These are phyloP conservation scores for Mizuhopecten yessoensis DNA, from an alignment of 1,140 invertebrate genomes.

Conservation along the genomic window DNA sequence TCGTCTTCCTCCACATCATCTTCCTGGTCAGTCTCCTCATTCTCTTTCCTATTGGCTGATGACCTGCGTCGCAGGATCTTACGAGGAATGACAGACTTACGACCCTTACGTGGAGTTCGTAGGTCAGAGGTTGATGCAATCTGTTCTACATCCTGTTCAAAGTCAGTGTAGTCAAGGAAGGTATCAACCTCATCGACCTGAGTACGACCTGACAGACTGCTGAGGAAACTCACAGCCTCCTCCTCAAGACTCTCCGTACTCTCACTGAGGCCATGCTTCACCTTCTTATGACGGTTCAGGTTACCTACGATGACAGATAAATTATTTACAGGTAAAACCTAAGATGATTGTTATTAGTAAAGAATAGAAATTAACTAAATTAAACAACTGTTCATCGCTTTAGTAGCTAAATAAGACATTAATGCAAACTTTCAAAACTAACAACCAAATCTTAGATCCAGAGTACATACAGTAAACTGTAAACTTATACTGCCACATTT, in stretches of 20 bases:
- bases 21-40: conserved; percentile 43
- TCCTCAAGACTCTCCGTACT: conserved; percentile 79
- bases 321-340: too few species aligned
- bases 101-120: conserved; percentile 63
- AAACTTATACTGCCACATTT: too few species aligned
- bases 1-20: not conserved
- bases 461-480: too few species aligned
- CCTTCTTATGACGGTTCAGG: conserved; percentile 80
- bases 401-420: too few species aligned
- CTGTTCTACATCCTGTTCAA: conserved; percentile 52
- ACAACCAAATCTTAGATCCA: too few species aligned
- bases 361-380: too few species aligned
- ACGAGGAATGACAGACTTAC: conserved; percentile 69
- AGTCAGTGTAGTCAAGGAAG: conserved; percentile 35
- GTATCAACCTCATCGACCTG: conserved; percentile 48
- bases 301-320: conserved; percentile 71
- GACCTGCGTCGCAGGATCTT: conserved; percentile 48
- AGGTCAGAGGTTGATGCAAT: conserved; percentile 55
- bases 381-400: too few species aligned
- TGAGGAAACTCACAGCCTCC: conserved; percentile 77
- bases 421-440: too few species aligned
- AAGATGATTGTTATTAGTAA: too few species aligned
- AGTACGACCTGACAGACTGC: conserved; percentile 70
- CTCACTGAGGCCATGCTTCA: conserved; percentile 80
- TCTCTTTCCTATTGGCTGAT: not conserved